These are phyloP conservation scores for Holacanthus passer DNA, from an alignment of 2,113 vertebrate species.

Conservation along the genomic window DNA sequence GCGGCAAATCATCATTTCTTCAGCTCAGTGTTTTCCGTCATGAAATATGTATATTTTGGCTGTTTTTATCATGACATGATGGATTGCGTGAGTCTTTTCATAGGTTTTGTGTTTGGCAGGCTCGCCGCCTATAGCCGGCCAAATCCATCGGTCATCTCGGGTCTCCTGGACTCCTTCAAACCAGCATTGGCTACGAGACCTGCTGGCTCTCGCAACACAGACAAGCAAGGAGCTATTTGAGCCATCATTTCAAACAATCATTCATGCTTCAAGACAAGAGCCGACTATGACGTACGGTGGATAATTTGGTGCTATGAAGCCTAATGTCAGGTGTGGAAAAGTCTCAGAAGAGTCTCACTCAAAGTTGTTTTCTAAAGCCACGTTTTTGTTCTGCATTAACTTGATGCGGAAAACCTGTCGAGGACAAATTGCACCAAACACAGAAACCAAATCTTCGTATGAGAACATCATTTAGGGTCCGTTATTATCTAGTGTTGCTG, in stretches of 20 bases:
- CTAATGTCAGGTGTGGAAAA: conserved; percentile 6
- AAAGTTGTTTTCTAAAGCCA: not conserved
- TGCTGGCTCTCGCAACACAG: conserved; percentile 28
- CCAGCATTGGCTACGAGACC: conserved; percentile 28
- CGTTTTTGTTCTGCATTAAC: not conserved
- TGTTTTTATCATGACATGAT: conserved; percentile 41
- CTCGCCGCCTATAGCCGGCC: conserved; percentile 19
- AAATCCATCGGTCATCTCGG: conserved; percentile 34
- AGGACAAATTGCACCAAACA: not conserved
- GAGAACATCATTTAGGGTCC: not conserved
- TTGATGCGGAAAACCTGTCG: not conserved
- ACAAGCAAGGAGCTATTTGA: conserved; percentile 42
- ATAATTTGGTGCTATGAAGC: conserved; percentile 22
- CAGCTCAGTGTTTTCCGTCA: conserved; percentile 55
- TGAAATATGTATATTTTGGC: conserved; percentile 61
- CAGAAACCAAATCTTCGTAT: not conserved
- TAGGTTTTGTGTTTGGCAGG: conserved; percentile 47
- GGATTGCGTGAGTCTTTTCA: conserved; percentile 43
- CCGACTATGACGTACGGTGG: not conserved
- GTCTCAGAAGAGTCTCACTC: not conserved
- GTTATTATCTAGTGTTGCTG: not conserved
- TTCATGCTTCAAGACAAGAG: conserved; percentile 38
- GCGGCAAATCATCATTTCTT: conserved; percentile 39
- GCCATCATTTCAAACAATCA: conserved; percentile 44
- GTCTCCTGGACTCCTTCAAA: conserved; percentile 41